Conservation (phyloP, 2,888 invertebrate species). For the Aleiodes leptofemur region DNA sequence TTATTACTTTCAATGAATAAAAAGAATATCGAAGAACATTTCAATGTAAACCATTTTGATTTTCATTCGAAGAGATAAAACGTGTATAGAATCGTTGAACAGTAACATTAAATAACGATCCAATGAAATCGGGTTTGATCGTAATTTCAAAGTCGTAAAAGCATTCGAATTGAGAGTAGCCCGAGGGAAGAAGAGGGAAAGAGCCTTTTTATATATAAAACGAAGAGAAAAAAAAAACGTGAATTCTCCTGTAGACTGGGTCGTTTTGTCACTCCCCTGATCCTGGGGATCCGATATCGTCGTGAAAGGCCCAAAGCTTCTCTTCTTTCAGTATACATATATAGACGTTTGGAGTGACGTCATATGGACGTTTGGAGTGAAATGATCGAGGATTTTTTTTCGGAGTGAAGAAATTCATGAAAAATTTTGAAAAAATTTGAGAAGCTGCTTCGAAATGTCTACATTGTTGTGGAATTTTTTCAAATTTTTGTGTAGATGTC, state of each 20-base stretch:
- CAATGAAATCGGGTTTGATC: neutral
- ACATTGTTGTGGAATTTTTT: no score
- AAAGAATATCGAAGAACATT: constrained; percentile 15
- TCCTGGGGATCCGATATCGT: constrained; percentile 7
- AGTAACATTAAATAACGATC: constrained; percentile 23
- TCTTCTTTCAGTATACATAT: neutral
- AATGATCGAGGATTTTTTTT: no score
- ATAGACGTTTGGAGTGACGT: no score
- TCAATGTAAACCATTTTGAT: constrained; percentile 10
- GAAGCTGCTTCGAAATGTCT: no score
- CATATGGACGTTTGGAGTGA: no score
- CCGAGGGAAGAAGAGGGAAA: neutral
- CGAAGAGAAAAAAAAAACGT: constrained; percentile 1
- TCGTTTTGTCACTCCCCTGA: constrained; percentile 9
- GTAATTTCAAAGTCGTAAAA: constrained; percentile 24
- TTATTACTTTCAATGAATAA: constrained; percentile 6
- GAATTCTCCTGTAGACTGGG: constrained; percentile 6
- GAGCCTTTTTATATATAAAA: neutral
- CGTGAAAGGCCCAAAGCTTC: constrained; percentile 17
- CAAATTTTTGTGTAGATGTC: no score
- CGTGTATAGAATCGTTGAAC: neutral
- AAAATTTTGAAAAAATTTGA: no score
- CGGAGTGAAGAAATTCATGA: no score
- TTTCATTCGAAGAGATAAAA: constrained; percentile 7
- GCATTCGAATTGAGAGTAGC: constrained; percentile 25